Base-by-base conservation (phyloP, 2,113 vertebrate species). In the Myodes glareolus region DNA sequence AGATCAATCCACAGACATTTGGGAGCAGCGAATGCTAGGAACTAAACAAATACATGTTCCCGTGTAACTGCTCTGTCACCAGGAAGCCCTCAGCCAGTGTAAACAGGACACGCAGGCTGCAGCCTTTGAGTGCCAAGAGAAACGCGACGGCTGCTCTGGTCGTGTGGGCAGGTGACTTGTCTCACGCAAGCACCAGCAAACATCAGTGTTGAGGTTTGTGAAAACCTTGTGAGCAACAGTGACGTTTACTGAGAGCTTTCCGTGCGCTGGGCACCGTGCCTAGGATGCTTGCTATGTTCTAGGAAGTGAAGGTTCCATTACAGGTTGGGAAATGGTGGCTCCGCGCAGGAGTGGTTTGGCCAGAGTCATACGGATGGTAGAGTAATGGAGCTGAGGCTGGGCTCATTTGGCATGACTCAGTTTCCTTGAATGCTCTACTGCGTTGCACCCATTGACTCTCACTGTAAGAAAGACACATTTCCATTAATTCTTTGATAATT, bases 1-100 rank as follows among this genome's bases (percentile, higher is more conserved):
- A 92, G 96, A 98, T 96, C 92, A 96, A 93, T 97, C 93, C 86
- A 61, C 91, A 97, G 98, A 89, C 94, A 72, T 97, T 97, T 96
- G 92, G 96, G 90, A 97, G 91, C 86, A 90, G 91, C 55, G 19
- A 65, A 95, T 89, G 90, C 80, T 92, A 96, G 90, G 91, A 92
- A 90, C 63, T 92, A 97, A 97, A 93, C 91, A 97, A 95, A 96
- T 87, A 96, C 85, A 68, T 96, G 93, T 96, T 96, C 91, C 68
- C 50, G 67, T 94, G 88, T 95, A 78, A 94, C 95, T 70, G n/a
- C 81, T 81, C 1, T 96, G 96, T 91, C 95, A 92, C 75, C 89
- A 84, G 82, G 88, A 95, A 94, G 70, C 91, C 67, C 95, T 89
- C 47, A 63, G 68, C 90, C 75, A 65, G 0, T 65, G 52, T 88